These are phyloP conservation scores for Mesitornis unicolor DNA, from an alignment of 2,113 vertebrate species.

Conservation along the genomic window DNA sequence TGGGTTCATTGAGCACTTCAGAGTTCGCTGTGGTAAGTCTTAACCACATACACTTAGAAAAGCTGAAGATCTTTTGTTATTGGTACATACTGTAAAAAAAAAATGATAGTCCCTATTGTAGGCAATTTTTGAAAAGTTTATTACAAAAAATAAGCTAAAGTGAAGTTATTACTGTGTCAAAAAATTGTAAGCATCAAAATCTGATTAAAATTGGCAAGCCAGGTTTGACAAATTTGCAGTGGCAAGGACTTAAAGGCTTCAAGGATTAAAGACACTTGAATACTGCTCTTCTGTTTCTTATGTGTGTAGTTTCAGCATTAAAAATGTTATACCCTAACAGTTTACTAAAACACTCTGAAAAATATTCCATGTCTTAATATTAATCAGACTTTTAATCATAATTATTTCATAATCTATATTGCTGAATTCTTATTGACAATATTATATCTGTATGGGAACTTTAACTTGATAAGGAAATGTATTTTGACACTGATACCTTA, in stretches of 20 bases:
- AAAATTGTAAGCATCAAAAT: not conserved
- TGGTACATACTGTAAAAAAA: conserved; percentile 33
- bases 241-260: conserved; percentile 64
- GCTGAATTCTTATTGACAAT: conserved; percentile 84
- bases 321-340: conserved; percentile 77
- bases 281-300: conserved; percentile 61
- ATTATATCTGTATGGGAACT: conserved; percentile 87
- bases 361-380: conserved; percentile 79
- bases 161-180: not conserved
- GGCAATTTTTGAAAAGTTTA: not conserved
- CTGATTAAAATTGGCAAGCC: not conserved
- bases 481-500: conserved; percentile 98
- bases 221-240: not conserved
- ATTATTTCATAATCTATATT: conserved; percentile 82
- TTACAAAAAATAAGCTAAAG: conserved; percentile 24
- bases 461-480: conserved; percentile 92
- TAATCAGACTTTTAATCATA: conserved; percentile 81
- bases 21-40: not conserved
- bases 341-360: conserved; percentile 78
- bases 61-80: not conserved
- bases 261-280: conserved; percentile 74
- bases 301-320: conserved; percentile 74
- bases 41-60: not conserved
- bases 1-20: conserved; percentile 63
- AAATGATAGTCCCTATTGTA: not conserved